Percentiles rank a stretch among this genome's conserved stretches.
Conservation (phyloP, 2,113 vertebrate species). For the Ceyx margarethae region DNA sequence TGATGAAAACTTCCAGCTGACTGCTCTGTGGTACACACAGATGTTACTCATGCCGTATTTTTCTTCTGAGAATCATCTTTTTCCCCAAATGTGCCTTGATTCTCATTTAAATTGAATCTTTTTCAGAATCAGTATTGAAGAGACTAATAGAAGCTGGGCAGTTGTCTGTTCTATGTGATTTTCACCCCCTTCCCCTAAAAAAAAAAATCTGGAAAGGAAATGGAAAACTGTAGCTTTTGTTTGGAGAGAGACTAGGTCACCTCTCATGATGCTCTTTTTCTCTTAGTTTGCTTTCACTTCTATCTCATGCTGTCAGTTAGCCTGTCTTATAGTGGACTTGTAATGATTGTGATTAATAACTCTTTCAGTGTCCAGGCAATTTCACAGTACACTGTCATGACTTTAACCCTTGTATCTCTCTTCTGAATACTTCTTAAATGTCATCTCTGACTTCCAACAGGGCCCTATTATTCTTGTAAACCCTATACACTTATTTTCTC, state of each 20-base stretch:
- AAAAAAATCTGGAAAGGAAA: no score
- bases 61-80: background rate
- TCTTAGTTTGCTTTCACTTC: background rate
- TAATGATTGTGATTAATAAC: background rate
- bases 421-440: background rate
- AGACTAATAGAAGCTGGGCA: background rate
- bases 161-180: background rate
- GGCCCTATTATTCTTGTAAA: background rate
- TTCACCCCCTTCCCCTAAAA: background rate
- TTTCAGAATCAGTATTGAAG: background rate
- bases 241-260: background rate
- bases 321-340: background rate
- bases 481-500: background rate
- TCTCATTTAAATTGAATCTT: background rate
- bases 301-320: background rate
- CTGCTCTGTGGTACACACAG: background rate
- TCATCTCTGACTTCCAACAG: background rate
- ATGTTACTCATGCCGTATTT: background rate
- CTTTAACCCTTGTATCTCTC: background rate
- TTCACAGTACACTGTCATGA: background rate
- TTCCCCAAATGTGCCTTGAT: background rate
- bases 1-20: background rate
- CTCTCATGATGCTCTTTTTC: background rate
- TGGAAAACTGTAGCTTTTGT: background rate
- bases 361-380: background rate